Evolutionary conservation across 2,113 vertebrate genomes (phyloP).

Genomic region (Silurus meridionalis): DNA sequence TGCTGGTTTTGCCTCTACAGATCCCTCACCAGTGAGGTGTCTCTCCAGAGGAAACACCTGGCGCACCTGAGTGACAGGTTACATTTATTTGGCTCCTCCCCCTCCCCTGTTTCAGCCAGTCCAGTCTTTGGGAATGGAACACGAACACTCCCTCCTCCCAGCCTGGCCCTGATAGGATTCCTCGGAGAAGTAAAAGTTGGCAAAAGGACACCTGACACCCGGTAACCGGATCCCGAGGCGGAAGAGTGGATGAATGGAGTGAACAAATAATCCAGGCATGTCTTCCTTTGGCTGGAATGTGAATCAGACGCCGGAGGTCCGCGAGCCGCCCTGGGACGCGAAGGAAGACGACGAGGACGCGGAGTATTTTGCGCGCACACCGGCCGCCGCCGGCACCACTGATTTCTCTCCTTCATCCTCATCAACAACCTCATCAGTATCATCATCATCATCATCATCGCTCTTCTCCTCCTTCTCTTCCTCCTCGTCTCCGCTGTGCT

Average conservation of each 20-base stretch:
- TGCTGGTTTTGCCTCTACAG: background rate
- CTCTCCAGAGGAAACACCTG: background rate
- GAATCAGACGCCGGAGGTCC: constrained; percentile 1
- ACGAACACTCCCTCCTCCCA: background rate
- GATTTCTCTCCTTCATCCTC: constrained; percentile 37
- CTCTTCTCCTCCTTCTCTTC: constrained; percentile 68
- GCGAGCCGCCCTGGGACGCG: background rate
- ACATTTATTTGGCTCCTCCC: background rate
- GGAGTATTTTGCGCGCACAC: constrained; percentile 41
- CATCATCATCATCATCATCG: constrained; percentile 35
- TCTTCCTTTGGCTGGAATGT: background rate
- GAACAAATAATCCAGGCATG: constrained; percentile 20
- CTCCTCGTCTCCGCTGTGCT: constrained; percentile 83
- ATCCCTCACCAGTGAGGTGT: background rate
- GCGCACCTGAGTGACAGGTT: constrained; percentile 7
- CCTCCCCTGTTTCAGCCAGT: background rate
- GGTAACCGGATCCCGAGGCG: constrained; percentile 34
- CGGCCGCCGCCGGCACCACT: background rate
- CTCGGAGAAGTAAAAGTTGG: constrained; percentile 74
- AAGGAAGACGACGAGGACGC: constrained; percentile 43
- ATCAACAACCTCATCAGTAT: constrained; percentile 42
- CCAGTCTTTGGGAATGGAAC: background rate
- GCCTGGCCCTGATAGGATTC: constrained; percentile 47
- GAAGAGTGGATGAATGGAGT: constrained; percentile 23
- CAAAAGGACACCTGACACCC: constrained; percentile 19